Evolutionary conservation across 1,140 invertebrate species (phyloP), one percentile per base, ranked within the genome.

Genomic region (Lepidotrigona ventralis): DNA sequence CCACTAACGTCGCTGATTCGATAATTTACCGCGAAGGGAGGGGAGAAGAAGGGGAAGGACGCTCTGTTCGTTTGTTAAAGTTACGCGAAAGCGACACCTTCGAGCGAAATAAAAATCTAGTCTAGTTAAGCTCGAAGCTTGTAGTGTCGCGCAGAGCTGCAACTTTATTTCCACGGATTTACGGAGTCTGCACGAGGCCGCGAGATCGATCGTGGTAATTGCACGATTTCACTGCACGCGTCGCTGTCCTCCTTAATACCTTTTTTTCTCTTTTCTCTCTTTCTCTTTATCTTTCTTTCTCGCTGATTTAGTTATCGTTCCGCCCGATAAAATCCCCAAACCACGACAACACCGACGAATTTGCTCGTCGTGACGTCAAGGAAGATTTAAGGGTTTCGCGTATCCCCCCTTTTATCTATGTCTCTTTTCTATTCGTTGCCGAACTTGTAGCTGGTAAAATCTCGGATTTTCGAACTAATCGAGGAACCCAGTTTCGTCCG

Each of bases 401-500:
- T 29, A 26, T 68, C 1, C 29, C 4, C 17, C 3, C 15, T 17
- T 29, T 21, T 19, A 23, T 0, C 5, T 56, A 51, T 39, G 19
- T 33, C 66, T 53, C 53, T n/a, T 23, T 54, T 29, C 19, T 26
- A 23, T 21, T 23, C 51, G 46, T 8, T 9, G 23, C 23, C 70
- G 39, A 83, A 58, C 73, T 77, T 71, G 66, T 70, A 82, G 8
- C 75, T 19, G 64, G 68, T 70, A 63, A 78, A 78, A 83, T 33
- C 81, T 69, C 39, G 81, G 54, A 68, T 77, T 78, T 81, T 71
- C 64, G 73, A 60, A 39, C 74, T 78, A 83, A 83, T 77, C 81
- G 81, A 26, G 54, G 23, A 46, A 81, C 66, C 11, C 72, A 26
- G 72, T 26, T 54, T 23, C 60, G 23, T 26, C 60, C 5, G 2